Evolutionary conservation across 2,113 vertebrate genomes (phyloP).

Genomic region (Ibidorhyncha struthersii): DNA sequence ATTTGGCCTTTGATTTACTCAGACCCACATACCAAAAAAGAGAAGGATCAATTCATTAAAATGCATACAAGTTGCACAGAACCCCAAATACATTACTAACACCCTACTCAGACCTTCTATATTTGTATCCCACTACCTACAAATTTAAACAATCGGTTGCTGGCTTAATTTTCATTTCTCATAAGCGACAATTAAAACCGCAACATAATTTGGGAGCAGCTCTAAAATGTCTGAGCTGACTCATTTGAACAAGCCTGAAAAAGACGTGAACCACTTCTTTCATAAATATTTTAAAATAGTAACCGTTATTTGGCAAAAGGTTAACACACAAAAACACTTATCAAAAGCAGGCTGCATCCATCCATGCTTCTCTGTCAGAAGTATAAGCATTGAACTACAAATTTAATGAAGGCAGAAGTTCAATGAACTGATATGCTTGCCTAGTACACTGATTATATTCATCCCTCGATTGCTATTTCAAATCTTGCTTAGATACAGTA

Average conservation of each 20-base stretch:
- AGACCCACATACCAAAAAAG: background rate
- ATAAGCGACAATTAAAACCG: background rate
- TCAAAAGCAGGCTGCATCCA: background rate
- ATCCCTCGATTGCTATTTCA: background rate
- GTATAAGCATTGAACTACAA: background rate
- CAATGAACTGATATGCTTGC: background rate
- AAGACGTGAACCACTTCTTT: background rate
- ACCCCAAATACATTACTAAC: background rate
- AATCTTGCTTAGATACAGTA: background rate
- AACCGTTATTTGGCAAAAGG: background rate
- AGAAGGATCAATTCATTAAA: background rate
- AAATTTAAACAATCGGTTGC: background rate
- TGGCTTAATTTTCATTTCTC: background rate
- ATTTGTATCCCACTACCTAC: background rate
- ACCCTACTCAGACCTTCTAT: background rate
- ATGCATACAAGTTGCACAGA: background rate
- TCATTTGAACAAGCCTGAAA: background rate
- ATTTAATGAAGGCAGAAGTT: background rate
- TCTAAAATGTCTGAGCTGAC: conserved; percentile 20
- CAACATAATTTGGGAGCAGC: background rate
- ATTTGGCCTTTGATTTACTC: background rate
- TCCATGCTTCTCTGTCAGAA: background rate
- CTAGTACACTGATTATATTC: background rate
- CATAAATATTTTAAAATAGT: conserved; percentile 12
- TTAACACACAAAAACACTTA: background rate